phyloP scores from a whole-genome alignment of 2,113 vertebrate species.

The Rhinichthys klamathensis region DNA sequence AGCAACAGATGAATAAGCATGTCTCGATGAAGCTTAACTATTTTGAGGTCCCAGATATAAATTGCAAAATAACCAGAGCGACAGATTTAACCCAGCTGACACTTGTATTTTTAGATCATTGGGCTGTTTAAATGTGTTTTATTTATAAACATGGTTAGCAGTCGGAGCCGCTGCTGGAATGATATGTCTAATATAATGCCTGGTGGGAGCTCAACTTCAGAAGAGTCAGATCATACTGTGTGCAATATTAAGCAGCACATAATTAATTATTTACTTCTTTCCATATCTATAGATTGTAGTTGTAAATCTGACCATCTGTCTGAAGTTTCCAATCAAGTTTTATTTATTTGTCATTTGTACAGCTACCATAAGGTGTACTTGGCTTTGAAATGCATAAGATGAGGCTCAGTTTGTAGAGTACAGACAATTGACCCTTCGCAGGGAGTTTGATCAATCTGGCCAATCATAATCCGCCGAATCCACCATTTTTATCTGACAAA shows the following conservation, averaged over 20 bases:
- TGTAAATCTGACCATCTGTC: not conserved
- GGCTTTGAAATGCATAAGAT: not conserved
- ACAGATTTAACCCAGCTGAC: constrained; percentile 31
- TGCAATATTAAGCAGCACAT: constrained; percentile 2
- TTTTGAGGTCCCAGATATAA: constrained; percentile 15
- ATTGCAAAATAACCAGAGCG: not conserved
- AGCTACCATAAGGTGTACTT: not conserved
- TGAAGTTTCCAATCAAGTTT: not conserved
- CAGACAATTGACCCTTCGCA: not conserved
- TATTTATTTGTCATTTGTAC: not conserved
- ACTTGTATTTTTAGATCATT: constrained; percentile 21
- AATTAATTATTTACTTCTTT: not conserved
- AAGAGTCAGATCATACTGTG: constrained; percentile 8
- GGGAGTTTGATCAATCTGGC: too few species aligned
- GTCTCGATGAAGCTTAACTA: constrained; percentile 10
- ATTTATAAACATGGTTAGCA: constrained; percentile 30
- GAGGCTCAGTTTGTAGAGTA: not conserved
- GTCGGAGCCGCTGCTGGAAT: not conserved
- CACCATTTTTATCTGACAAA: too few species aligned
- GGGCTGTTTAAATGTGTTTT: constrained; percentile 11
- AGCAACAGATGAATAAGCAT: constrained; percentile 35
- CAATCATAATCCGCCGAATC: too few species aligned
- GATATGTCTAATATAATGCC: constrained; percentile 19
- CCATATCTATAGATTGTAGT: constrained; percentile 9
- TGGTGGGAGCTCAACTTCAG: constrained; percentile 5